Conservation (phyloP, 2,797 vertebrate species). For the Syngnathus rostellatus region DNA sequence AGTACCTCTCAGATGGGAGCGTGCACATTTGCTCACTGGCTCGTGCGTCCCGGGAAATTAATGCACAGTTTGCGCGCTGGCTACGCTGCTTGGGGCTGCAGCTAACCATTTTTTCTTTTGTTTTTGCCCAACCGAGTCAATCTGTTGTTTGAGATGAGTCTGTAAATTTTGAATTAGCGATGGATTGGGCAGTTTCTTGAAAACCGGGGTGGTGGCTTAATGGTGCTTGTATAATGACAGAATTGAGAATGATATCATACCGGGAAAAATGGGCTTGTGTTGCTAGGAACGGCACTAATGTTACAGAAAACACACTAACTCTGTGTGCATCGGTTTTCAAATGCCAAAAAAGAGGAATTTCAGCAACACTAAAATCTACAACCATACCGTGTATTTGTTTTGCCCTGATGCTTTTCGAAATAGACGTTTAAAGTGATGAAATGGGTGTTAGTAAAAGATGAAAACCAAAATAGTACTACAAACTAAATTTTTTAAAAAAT, state of each 20-base stretch:
- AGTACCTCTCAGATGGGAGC: slow-evolving; percentile 18
- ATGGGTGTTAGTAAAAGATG: too few relatives aligned
- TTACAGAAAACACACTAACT: background rate
- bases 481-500: too few relatives aligned
- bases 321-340: background rate
- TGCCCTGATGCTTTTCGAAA: too few relatives aligned
- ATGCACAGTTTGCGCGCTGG: background rate
- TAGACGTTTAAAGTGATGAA: too few relatives aligned
- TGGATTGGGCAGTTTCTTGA: background rate
- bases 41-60: slow-evolving; percentile 10
- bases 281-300: background rate
- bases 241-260: background rate
- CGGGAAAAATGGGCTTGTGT: background rate
- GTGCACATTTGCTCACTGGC: slow-evolving; percentile 15
- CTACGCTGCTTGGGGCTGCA: background rate
- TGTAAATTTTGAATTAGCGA: background rate
- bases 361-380: background rate
- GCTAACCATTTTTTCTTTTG: background rate
- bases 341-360: background rate
- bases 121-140: background rate
- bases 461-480: too few relatives aligned
- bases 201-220: background rate
- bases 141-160: slow-evolving; percentile 3
- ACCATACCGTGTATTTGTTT: background rate
- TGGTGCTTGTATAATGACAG: background rate